Percentiles rank a stretch among this genome's conserved stretches.
Evolutionary conservation across 2,797 vertebrate species (phyloP).

Genomic region (Sylvia borin): DNA sequence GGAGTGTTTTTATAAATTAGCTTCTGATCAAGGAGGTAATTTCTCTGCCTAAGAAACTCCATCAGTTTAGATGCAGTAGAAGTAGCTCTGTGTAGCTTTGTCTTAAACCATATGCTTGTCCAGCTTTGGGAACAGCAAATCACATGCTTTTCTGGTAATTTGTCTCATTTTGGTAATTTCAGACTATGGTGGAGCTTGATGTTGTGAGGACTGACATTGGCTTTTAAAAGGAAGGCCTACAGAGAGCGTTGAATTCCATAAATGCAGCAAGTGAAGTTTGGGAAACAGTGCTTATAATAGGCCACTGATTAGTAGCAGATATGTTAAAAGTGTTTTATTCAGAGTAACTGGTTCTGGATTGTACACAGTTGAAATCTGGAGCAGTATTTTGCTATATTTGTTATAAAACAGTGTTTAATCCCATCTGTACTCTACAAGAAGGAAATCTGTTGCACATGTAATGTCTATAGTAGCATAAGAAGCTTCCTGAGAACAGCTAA

Average conservation of each 20-base stretch:
- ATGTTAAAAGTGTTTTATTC: background rate
- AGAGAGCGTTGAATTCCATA: background rate
- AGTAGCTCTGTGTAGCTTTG: background rate
- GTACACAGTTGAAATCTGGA: background rate
- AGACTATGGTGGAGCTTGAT: background rate
- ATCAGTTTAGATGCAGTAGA: background rate
- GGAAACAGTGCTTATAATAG: background rate
- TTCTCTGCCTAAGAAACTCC: background rate
- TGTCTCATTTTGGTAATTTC: background rate
- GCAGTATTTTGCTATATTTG: constrained; percentile 47
- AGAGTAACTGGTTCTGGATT: background rate
- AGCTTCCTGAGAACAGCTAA: constrained; percentile 23
- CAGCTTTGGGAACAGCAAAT: background rate
- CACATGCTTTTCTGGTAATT: background rate
- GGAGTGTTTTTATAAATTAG: background rate
- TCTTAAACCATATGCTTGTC: background rate
- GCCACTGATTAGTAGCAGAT: background rate
- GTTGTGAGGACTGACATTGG: background rate
- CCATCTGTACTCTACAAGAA: constrained; percentile 55
- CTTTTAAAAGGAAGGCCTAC: background rate
- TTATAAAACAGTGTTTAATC: constrained; percentile 58
- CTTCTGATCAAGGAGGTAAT: background rate
- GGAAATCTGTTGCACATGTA: constrained; percentile 66
- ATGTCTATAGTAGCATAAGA: background rate
- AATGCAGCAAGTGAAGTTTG: background rate